Evolutionary conservation across 2,888 invertebrate genomes (phyloP), one percentile per base, ranked within the genome.

Genomic region (Villa cingulata): DNA sequence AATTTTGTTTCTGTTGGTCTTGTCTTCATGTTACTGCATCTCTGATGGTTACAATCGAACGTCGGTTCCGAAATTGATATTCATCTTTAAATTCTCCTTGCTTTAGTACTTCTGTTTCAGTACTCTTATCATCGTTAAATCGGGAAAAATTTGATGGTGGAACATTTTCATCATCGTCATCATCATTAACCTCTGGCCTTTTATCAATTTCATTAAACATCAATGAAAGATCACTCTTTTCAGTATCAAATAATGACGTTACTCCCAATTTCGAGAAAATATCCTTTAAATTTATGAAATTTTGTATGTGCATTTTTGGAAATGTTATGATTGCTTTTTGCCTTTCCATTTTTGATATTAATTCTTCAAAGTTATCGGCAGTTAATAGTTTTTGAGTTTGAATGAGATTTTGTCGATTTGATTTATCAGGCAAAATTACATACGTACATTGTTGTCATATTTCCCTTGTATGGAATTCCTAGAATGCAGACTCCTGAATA

Each of bases 301-400:
- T 76, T 51, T 77, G 74, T 2, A 88, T 65, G 55, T 80, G 77
- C 80, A 88, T 81, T 62, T 81, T 83, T 1, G 87, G 87, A 32
- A 78, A 70, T 1, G 81, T 62, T 3, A 82, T 67, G 23, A 77
- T 72, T 7, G 73, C 68, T 7, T 67, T 68, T 27, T 64, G 65
- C 37, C 57, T 53, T 16, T 55, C 51, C 67, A 68, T 65, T 50
- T 60, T 60, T 5, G 58, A 54, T 14, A 70, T 68, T 57, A 68
- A 56, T 0, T 55, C 45, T 27, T 70, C 64, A 32, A 80, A 62
- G 27, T 65, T 63, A 0, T 63, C 62, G 0, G 72, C 62, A 1
- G 66, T 72, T 36, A 80, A 56, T 2, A 56, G 50, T 0, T 58
- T 57, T 57, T 75, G 72, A 16, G 79, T 59, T 1, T 66, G 55